These are phyloP conservation scores for Diacarnus erythraeanus DNA, from an alignment of 37 sponge, comb jelly and placozoan species.

Conservation along the genomic window DNA sequence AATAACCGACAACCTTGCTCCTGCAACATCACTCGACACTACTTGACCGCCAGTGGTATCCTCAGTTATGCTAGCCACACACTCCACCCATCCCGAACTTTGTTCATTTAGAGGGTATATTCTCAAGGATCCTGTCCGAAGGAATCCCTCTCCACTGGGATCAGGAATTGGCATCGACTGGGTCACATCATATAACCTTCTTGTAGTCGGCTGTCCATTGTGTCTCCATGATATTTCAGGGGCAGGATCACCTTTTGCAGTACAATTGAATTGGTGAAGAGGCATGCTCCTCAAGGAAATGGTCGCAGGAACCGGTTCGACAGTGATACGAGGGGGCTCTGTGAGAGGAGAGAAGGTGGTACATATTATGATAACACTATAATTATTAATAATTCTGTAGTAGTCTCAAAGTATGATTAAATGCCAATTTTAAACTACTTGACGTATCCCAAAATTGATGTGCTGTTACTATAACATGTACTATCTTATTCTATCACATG, in stretches of 20 bases:
- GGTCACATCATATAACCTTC: neutral
- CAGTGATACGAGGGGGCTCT: too few species aligned
- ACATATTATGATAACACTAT: too few species aligned
- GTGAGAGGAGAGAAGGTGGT: too few species aligned
- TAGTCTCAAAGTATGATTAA: too few species aligned
- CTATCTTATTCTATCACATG: too few species aligned
- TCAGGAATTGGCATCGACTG: neutral
- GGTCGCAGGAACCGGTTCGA: too few species aligned
- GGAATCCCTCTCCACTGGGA: neutral
- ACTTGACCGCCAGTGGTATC: neutral
- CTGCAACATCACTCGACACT: neutral
- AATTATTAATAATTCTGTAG: too few species aligned
- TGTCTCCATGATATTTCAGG: neutral
- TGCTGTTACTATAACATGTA: too few species aligned
- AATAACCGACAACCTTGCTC: neutral
- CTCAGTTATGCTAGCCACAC: neutral
- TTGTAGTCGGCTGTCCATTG: neutral
- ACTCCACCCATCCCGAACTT: neutral
- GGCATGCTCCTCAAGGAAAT: too few species aligned
- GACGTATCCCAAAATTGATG: too few species aligned
- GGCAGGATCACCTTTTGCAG: slow-evolving; percentile 1
- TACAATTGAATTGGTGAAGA: neutral
- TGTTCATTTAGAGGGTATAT: neutral
- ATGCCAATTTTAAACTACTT: too few species aligned
- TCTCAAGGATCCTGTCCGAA: neutral